A percentile compares a stretch with the other conserved stretches of the same genome.
phyloP scores from a whole-genome alignment of 2,888 invertebrate genomes.

The Steinernema scapterisci region DNA sequence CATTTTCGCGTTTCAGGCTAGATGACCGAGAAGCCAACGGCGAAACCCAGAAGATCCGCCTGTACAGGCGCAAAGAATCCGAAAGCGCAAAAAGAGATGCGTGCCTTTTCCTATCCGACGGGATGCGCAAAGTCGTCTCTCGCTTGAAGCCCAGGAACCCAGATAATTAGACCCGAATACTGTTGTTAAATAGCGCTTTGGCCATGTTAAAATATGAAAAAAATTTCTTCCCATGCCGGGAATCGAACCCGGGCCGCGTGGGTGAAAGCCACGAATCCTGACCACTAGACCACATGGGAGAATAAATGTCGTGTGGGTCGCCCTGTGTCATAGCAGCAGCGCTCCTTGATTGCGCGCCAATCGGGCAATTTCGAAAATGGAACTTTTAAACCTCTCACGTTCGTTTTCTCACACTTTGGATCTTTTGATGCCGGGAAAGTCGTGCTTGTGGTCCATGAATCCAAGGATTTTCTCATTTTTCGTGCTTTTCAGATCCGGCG shows the following conservation, averaged over 20 bases:
- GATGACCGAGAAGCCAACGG: neutral
- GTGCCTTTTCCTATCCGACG: neutral
- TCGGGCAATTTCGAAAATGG: no score
- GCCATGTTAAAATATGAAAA: neutral
- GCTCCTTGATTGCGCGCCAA: no score
- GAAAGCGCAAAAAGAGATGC: neutral
- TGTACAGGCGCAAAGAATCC: neutral
- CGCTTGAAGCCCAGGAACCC: neutral
- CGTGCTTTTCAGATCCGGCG: neutral
- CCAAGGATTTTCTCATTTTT: neutral
- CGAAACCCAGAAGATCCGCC: neutral
- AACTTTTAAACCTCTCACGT: no score
- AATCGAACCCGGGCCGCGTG: constrained; percentile 65
- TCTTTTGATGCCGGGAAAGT: no score
- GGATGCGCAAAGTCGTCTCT: constrained; percentile 8
- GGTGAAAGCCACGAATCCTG: constrained; percentile 65
- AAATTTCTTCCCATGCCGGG: constrained; percentile 59
- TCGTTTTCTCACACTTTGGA: no score
- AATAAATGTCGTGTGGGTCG: neutral
- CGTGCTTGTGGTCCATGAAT: no score
- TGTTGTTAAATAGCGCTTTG: no score
- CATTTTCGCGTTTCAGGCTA: neutral
- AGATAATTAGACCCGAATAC: no score
- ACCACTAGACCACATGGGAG: constrained; percentile 64
- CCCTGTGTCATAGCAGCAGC: no score